Percentiles rank a stretch among this genome's conserved stretches.
Conservation (phyloP, 2,113 vertebrate species). For the Anoura caudifer region DNA sequence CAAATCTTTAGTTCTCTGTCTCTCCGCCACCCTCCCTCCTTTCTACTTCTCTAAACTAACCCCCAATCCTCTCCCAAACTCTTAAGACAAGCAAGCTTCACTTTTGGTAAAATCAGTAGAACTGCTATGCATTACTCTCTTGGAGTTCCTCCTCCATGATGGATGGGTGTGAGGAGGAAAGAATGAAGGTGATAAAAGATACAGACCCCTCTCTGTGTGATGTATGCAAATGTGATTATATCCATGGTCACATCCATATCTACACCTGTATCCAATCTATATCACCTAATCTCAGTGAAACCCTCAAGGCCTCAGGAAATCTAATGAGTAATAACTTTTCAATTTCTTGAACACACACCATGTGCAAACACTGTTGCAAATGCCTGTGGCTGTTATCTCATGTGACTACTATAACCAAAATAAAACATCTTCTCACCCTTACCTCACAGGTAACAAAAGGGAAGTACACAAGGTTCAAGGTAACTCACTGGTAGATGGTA, state of each 20-base stretch:
- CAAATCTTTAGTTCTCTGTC: not conserved
- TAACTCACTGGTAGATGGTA: not conserved
- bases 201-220: not conserved
- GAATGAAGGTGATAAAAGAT: not conserved
- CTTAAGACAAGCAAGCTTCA: not conserved
- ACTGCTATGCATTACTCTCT: not conserved
- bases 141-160: not conserved
- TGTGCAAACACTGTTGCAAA: not conserved
- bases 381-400: rapidly evolving
- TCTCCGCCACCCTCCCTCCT: not conserved
- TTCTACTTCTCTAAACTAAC: not conserved
- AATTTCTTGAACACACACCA: not conserved
- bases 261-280: too few relatives aligned
- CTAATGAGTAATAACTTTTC: not conserved
- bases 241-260: rapidly evolving
- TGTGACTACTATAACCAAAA: not conserved
- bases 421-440: not conserved
- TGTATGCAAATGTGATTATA: not conserved
- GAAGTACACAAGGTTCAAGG: not conserved
- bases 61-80: not conserved
- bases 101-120: not conserved
- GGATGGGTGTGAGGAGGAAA: not conserved
- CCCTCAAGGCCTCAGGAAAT: not conserved
- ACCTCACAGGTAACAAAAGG: not conserved
- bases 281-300: not conserved